Evolutionary conservation across 2,113 vertebrate species (phyloP), one percentile per base, ranked within the genome.

Genomic region (Helogale parvula): DNA sequence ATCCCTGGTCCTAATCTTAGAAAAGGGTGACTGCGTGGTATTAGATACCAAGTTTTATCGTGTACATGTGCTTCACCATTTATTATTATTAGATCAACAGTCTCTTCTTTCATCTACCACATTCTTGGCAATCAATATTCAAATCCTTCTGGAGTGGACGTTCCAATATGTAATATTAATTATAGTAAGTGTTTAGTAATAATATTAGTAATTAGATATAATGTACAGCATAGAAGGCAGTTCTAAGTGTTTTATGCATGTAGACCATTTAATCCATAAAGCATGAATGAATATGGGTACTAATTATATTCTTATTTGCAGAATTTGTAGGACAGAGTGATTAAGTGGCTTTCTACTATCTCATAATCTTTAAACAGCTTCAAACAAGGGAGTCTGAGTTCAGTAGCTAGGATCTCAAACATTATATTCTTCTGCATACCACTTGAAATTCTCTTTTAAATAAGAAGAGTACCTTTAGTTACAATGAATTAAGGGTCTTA

Each of bases 401-500:
- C 29, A 80, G 7, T 29, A 68, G 5, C 15, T 25, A 72, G 27
- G 9, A 83, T 74, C 21, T 79, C 14, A 72, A 68, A 72, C 4
- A 63, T 60, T 69, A 45, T 31, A 79, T 50, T 92, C 15, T 87
- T 77, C 31, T 47, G 47, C 19, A 27, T 83, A 35, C 2, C 13
- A 68, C 1, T 89, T 33, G 54, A 80, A 77, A 90, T 77, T 90
- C 13, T 77, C 31, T 92, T 94, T 77, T 66, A 72, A 27, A 82
- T 74, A 97, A 93, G 54, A 69, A 88, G 3, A 71, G 3, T 87
- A 95, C 68, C 25, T 80, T n/a, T 77, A 93, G 79, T 94, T 86
- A 47, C 7, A 45, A 90, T 71, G 41, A 96, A 90, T 92, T 87
- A 81, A 83, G n/a, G 9, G 6, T 84, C 14, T 90, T 90, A 83